phyloP scores from a whole-genome alignment of 2,888 invertebrate species.

The Dysmachus trigonus region DNA sequence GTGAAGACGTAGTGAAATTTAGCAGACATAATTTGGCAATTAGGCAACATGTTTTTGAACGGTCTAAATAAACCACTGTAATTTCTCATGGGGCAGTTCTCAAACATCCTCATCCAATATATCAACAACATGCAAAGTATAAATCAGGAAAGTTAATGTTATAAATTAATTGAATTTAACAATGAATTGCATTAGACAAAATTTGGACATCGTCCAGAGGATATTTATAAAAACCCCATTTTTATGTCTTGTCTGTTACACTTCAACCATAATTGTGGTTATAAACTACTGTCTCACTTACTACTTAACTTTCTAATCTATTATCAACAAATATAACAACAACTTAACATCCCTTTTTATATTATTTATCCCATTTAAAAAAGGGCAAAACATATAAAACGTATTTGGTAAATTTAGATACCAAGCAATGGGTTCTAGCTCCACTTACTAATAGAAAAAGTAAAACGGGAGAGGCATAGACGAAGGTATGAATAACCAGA shows the following conservation, averaged over 20 bases:
- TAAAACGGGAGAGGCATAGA: too few species aligned
- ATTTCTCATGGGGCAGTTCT: too few species aligned
- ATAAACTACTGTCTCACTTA: too few species aligned
- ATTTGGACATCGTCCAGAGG: neutral
- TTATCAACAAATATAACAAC: neutral
- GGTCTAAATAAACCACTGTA: too few species aligned
- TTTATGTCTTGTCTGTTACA: neutral
- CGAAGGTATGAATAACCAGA: neutral
- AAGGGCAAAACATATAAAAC: neutral
- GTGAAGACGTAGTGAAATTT: neutral
- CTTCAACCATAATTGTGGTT: neutral
- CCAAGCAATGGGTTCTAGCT: neutral
- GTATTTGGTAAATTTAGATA: neutral
- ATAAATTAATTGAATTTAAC: neutral
- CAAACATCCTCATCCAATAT: too few species aligned
- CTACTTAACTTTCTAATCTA: neutral
- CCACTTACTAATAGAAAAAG: too few species aligned
- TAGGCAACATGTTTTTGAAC: too few species aligned
- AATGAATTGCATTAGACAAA: neutral
- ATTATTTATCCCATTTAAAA: too few species aligned
- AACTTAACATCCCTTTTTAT: too few species aligned
- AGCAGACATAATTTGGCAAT: neutral
- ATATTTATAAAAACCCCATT: neutral
- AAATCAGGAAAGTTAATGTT: neutral
- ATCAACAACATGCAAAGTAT: neutral